Percentiles rank a stretch among this genome's conserved stretches.
phyloP scores from a whole-genome alignment of 1,140 invertebrate species.

The Saccostrea glomerata region DNA sequence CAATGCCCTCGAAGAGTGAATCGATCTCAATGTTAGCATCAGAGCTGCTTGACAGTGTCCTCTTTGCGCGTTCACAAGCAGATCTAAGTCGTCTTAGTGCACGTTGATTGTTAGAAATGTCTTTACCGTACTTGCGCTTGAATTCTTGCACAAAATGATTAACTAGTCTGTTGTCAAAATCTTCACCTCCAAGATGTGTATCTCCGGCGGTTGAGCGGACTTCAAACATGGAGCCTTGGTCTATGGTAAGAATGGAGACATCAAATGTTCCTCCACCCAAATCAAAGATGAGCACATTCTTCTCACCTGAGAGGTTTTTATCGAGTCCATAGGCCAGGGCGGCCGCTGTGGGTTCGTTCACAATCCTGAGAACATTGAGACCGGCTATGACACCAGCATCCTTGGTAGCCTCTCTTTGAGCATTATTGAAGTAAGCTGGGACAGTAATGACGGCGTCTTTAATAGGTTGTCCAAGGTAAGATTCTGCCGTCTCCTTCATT shows the following conservation, averaged over 20 bases:
- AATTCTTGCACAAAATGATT: conserved; percentile 97
- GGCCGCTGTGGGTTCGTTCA: conserved; percentile 81
- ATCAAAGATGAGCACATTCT: conserved; percentile 87
- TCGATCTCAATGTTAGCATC: conserved; percentile 89
- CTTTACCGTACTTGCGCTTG: conserved; percentile 97
- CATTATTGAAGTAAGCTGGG: conserved; percentile 79
- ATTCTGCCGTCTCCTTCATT: conserved; percentile 95
- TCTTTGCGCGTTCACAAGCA: conserved; percentile 96
- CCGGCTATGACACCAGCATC: conserved; percentile 80
- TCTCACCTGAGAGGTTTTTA: conserved; percentile 76
- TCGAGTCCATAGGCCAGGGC: conserved; percentile 81
- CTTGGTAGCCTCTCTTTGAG: conserved; percentile 79
- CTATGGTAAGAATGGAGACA: conserved; percentile 73
- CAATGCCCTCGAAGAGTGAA: conserved; percentile 95
- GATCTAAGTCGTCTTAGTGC: conserved; percentile 94
- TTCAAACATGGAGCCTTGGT: conserved; percentile 85
- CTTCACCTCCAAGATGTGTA: conserved; percentile 86
- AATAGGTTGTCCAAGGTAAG: conserved; percentile 87
- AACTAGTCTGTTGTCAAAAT: conserved; percentile 82
- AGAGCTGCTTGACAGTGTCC: conserved; percentile 94
- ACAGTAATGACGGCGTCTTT: conserved; percentile 79
- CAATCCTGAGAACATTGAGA: conserved; percentile 81
- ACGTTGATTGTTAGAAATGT: conserved; percentile 91
- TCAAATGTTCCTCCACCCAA: conserved; percentile 80
- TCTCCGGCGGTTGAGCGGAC: conserved; percentile 87